Base-by-base conservation (phyloP, 2,797 vertebrate species). In the Garrulus glandarius region DNA sequence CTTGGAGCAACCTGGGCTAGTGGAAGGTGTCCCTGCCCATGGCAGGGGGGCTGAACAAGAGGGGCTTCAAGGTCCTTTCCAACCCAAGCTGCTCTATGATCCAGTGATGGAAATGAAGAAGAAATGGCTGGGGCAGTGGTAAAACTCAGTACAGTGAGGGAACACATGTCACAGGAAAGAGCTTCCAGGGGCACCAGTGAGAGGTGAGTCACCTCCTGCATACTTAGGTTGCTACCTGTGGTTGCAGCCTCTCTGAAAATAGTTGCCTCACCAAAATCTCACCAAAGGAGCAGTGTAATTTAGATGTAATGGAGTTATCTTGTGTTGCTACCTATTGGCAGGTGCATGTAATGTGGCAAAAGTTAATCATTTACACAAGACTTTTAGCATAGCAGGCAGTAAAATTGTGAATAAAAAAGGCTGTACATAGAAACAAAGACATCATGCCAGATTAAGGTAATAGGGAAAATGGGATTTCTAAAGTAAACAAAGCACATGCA, bases 71-170 rank as follows among this genome's bases (percentile, higher is more conserved):
- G 20, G 3, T 18, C 36, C 20, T 44, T 63, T 44, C 9, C 8
- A 56, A 10, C 16, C 10, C 23, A 22, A 30, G 2, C 3, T 0
- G 0, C 49, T 56, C 6, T 1, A 22, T 7, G 14, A 4, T 53
- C 49, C 3, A 34, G 1, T n/a, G 24, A 30, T 21, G 13, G 43
- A 81, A 90, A 64, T 21, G 13, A 2, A 57, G 57, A 56, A 53
- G 8, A 24, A 83, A 75, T 57, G 17, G 11, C 7, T 30, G 7
- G 2, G 9, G 2, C 6, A 47, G 2, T 7, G 12, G 20, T 24
- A n/a, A 61, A 49, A 36, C 4, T 53, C 32, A 74, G 32, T 5
- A 21, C 5, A 20, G 16, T 24, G 13, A 37, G 10, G 26, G 9
- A 61, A 43, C 24, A 41, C 1, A 1, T 11, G 12, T 1, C 32